Evolutionary conservation across 2,888 invertebrate genomes (phyloP).

Genomic region (Anoplius nigerrimus): DNA sequence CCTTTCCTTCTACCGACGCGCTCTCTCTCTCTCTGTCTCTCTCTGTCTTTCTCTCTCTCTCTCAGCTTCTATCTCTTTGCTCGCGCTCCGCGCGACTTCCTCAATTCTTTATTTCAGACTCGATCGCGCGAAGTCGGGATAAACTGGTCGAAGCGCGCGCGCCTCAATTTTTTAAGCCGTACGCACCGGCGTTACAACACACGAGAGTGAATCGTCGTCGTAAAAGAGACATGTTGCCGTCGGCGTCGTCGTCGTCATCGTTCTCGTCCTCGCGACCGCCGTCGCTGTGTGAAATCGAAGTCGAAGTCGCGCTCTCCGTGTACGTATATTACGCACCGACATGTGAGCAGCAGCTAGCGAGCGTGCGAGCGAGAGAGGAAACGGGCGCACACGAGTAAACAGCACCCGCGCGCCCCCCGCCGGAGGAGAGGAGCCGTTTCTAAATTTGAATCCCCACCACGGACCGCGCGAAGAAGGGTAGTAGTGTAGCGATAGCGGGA

Average conservation of each 20-base stretch:
- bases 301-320: slow-evolving; percentile 9
- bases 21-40: slow-evolving; percentile 17
- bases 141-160: slow-evolving; percentile 61
- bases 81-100: slow-evolving; percentile 54
- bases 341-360: slow-evolving; percentile 17
- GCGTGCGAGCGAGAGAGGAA: not conserved
- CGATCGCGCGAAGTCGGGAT: slow-evolving; percentile 57
- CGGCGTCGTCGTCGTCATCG: not conserved
- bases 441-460: slow-evolving; percentile 60
- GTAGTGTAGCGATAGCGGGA: slow-evolving; percentile 16
- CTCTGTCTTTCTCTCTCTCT: slow-evolving; percentile 14
- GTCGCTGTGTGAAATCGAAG: no score
- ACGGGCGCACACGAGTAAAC: slow-evolving; percentile 28
- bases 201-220: no score
- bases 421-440: slow-evolving; percentile 42
- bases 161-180: slow-evolving; percentile 60
- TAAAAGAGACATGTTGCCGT: no score
- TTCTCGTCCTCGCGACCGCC: not conserved
- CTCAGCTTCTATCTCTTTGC: slow-evolving; percentile 27
- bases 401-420: slow-evolving; percentile 24
- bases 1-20: not conserved
- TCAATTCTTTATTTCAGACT: slow-evolving; percentile 65
- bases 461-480: slow-evolving; percentile 18
- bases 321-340: slow-evolving; percentile 21
- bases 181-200: no score